A percentile compares a stretch with the other conserved stretches of the same genome.
Evolutionary conservation across 2,888 invertebrate genomes (phyloP).

Genomic region (Torymus texanus): DNA sequence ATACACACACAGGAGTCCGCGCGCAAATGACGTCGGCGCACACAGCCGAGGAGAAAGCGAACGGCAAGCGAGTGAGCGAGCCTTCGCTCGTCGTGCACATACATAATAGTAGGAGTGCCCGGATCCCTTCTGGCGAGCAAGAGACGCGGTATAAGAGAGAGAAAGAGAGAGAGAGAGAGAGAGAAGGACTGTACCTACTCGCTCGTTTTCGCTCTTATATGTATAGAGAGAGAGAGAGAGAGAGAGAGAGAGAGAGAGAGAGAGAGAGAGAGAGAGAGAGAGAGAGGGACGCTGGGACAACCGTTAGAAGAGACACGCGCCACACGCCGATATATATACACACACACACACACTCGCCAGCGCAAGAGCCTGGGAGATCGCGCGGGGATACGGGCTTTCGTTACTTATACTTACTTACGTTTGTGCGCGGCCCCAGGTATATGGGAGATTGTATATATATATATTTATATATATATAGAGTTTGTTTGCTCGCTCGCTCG

Average conservation of each 20-base stretch:
- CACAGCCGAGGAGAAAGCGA: slow-evolving; percentile 51
- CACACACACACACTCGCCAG: no score
- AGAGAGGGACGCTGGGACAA: slow-evolving; percentile 12
- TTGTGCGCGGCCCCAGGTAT: no score
- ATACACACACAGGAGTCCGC: not conserved
- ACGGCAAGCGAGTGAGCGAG: slow-evolving; percentile 21
- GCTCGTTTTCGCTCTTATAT: slow-evolving; percentile 12
- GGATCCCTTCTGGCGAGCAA: slow-evolving; percentile 47
- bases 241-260: not conserved
- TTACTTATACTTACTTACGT: no score
- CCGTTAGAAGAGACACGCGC: slow-evolving; percentile 53
- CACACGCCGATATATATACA: not conserved
- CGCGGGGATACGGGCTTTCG: no score
- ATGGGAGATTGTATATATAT: no score
- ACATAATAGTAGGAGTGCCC: slow-evolving; percentile 59
- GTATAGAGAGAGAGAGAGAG: not conserved
- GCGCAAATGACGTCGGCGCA: slow-evolving; percentile 16
- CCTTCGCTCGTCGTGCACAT: slow-evolving; percentile 49
- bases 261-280: not conserved
- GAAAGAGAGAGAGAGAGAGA: no score
- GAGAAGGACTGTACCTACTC: slow-evolving; percentile 1
- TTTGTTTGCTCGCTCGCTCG: no score
- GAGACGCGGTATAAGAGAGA: no score
- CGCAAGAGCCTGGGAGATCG: no score
- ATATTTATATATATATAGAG: no score